Conservation (phyloP, 2,113 vertebrate genomes). For the Paramisgurnus dabryanus region DNA sequence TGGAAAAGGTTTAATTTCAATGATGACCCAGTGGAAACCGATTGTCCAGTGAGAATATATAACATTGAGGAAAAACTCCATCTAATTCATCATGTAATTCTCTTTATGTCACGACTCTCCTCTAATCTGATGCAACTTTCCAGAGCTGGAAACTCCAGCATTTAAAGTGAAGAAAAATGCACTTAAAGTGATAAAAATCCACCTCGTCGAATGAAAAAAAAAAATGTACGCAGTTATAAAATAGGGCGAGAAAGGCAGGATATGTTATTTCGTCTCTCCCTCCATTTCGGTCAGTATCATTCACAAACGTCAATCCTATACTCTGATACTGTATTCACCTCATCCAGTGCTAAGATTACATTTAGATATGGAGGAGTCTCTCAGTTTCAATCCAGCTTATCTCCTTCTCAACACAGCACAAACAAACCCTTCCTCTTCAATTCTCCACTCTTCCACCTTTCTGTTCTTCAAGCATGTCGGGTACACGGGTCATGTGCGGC, state of each 20-base stretch:
- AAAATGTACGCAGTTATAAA: slow-evolving; percentile 31
- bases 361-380: slow-evolving; percentile 55
- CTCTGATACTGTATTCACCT: slow-evolving; percentile 56
- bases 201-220: slow-evolving; percentile 18
- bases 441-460: slow-evolving; percentile 36
- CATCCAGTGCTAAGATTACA: slow-evolving; percentile 53
- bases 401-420: slow-evolving; percentile 51
- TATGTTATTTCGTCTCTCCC: slow-evolving; percentile 30
- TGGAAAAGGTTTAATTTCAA: no score
- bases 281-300: slow-evolving; percentile 33
- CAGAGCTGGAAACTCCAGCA: slow-evolving; percentile 29
- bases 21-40: background rate
- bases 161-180: slow-evolving; percentile 41
- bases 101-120: slow-evolving; percentile 35
- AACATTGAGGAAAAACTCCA: slow-evolving; percentile 4
- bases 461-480: slow-evolving; percentile 14
- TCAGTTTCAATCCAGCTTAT: slow-evolving; percentile 58
- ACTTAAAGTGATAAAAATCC: slow-evolving; percentile 50
- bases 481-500: slow-evolving; percentile 20
- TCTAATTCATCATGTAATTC: slow-evolving; percentile 40
- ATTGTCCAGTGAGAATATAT: slow-evolving; percentile 33
- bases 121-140: slow-evolving; percentile 47
- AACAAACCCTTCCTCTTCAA: slow-evolving; percentile 47
- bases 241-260: slow-evolving; percentile 30
- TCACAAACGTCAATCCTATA: slow-evolving; percentile 41